Evolutionary conservation across 2,888 invertebrate species (phyloP).

Genomic region (Endotricha flammealis): DNA sequence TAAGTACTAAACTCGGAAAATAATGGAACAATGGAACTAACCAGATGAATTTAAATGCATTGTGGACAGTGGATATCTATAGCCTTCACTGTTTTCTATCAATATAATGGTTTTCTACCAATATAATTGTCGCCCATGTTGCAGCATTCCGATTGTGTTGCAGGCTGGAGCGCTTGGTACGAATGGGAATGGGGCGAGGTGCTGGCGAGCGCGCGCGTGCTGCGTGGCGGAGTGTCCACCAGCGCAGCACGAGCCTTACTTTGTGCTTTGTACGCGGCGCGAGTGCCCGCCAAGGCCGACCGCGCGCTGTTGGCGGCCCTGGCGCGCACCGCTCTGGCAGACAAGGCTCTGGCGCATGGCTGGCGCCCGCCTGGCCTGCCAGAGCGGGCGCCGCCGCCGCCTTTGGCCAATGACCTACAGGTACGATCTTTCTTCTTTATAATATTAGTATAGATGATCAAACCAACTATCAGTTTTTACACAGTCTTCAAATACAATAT

Average conservation of each 20-base stretch:
- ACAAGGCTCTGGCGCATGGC: slow-evolving; percentile 41
- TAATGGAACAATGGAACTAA: too few relatives aligned
- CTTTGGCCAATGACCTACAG: slow-evolving; percentile 32
- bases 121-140: background rate
- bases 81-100: too few relatives aligned
- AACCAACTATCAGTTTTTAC: too few relatives aligned
- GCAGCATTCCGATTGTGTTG: background rate
- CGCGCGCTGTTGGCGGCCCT: slow-evolving; percentile 48
- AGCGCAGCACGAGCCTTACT: slow-evolving; percentile 25
- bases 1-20: too few relatives aligned
- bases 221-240: slow-evolving; percentile 29
- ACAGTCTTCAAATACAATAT: too few relatives aligned
- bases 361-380: slow-evolving; percentile 26
- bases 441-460: too few relatives aligned
- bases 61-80: too few relatives aligned
- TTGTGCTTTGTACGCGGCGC: slow-evolving; percentile 51
- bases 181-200: slow-evolving; percentile 71
- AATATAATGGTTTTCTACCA: too few relatives aligned
- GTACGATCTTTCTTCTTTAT: slow-evolving; percentile 21
- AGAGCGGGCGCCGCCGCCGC: slow-evolving; percentile 33
- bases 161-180: slow-evolving; percentile 69
- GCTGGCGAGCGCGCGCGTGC: slow-evolving; percentile 30
- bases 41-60: too few relatives aligned
- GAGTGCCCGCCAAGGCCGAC: slow-evolving; percentile 42
- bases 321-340: slow-evolving; percentile 34